phyloP scores from a whole-genome alignment of 64 coral and sea anemone genomes.

The Anthopleura sola region DNA sequence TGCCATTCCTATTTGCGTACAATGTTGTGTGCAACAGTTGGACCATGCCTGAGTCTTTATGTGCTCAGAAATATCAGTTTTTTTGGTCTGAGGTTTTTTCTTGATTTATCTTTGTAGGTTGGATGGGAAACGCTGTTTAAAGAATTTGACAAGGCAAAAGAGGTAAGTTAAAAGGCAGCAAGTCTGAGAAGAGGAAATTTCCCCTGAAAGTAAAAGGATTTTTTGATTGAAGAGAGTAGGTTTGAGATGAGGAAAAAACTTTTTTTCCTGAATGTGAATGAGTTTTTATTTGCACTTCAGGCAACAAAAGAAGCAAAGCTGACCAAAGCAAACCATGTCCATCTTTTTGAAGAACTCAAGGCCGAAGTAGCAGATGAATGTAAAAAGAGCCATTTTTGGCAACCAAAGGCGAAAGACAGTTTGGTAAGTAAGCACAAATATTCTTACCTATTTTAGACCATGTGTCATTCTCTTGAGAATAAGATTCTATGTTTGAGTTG shows the following conservation, averaged over 20 bases:
- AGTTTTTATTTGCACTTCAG: background rate
- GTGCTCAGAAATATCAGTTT: too few relatives aligned
- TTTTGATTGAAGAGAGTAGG: too few relatives aligned
- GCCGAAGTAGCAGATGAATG: conserved; percentile 70
- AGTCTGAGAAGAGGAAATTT: background rate
- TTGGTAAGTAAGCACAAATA: conserved; percentile 44
- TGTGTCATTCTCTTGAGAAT: too few relatives aligned
- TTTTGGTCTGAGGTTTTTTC: background rate
- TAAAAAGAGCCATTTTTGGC: conserved; percentile 86
- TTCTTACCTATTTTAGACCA: background rate
- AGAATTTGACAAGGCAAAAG: conserved; percentile 86
- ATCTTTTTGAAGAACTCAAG: conserved; percentile 89
- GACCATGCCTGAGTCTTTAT: too few relatives aligned
- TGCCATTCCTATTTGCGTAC: too few relatives aligned
- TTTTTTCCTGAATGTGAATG: background rate
- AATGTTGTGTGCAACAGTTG: too few relatives aligned
- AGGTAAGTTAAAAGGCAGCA: conserved; percentile 46
- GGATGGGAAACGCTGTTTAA: conserved; percentile 94
- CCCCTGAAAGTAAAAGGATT: too few relatives aligned
- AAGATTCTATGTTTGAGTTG: too few relatives aligned
- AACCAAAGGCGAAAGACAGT: conserved; percentile 86
- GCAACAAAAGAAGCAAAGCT: conserved; percentile 62
- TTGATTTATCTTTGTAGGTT: conserved; percentile 52
- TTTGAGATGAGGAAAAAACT: too few relatives aligned
- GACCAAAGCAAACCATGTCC: conserved; percentile 68